Conservation (phyloP, 2,113 vertebrate species). For the Bubo bubo region DNA sequence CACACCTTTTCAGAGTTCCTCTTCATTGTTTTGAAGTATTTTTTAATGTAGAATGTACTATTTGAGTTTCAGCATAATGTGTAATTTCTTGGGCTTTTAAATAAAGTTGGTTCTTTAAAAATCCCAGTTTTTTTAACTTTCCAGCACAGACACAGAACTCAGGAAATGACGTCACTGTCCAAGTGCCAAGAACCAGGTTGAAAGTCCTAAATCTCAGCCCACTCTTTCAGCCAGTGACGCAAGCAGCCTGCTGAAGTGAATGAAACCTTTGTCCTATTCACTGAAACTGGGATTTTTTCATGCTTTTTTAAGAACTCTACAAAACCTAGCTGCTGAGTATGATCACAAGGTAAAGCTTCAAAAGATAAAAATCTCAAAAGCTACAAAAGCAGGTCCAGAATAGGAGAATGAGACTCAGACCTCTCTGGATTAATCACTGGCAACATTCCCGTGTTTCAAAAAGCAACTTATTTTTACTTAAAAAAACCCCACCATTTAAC, state of each 20-base stretch:
- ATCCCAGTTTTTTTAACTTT: background rate
- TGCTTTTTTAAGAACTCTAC: background rate
- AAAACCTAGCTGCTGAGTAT: background rate
- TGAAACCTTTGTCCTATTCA: slow-evolving; percentile 2
- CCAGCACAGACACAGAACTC: background rate
- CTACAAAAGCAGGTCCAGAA: background rate
- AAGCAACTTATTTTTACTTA: background rate
- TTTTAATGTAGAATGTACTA: background rate
- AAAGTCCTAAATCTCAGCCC: slow-evolving; percentile 39
- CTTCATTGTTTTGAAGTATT: background rate
- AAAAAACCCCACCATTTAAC: accelerated
- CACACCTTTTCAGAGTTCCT: background rate
- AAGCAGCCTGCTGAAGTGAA: slow-evolving; percentile 19
- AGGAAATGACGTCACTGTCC: slow-evolving; percentile 14
- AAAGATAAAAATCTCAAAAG: background rate
- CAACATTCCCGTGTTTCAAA: background rate
- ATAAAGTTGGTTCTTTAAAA: background rate
- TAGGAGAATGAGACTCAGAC: background rate
- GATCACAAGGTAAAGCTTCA: background rate
- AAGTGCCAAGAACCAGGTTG: background rate
- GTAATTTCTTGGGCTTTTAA: background rate
- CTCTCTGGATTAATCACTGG: background rate
- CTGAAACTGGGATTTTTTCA: background rate
- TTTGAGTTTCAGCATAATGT: background rate
- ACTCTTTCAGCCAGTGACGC: background rate